These are phyloP conservation scores for Coccyzus lansbergi DNA, from an alignment of 2,797 vertebrate species.

Conservation along the genomic window DNA sequence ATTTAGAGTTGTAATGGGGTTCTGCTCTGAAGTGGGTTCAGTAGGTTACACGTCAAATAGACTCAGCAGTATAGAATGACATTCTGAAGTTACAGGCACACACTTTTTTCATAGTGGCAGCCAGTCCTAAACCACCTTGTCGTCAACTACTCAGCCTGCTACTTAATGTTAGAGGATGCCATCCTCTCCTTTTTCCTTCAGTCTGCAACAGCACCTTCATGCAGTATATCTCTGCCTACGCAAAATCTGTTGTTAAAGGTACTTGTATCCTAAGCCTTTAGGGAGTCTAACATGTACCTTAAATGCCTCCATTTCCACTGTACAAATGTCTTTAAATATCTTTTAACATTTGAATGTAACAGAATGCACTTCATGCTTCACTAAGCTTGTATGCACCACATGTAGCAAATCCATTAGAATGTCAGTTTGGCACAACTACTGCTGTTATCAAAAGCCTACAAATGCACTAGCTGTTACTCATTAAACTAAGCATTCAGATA, in stretches of 20 bases:
- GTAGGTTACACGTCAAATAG: not conserved
- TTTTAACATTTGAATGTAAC: not conserved
- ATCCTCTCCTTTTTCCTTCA: not conserved
- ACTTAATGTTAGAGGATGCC: not conserved
- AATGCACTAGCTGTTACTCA: not conserved
- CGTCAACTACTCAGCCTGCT: not conserved
- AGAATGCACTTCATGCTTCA: not conserved
- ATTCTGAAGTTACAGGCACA: not conserved
- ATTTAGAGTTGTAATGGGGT: not conserved
- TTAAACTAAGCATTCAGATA: not conserved
- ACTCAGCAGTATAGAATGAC: not conserved
- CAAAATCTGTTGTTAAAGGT: not conserved
- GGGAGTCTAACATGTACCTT: fast-evolving
- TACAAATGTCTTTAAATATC: not conserved
- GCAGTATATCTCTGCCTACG: not conserved
- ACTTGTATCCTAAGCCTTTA: not conserved
- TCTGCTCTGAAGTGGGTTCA: not conserved
- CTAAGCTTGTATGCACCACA: not conserved
- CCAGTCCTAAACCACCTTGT: not conserved
- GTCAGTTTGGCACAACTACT: not conserved
- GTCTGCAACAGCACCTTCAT: not conserved
- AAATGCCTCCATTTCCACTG: not conserved
- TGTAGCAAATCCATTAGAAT: not conserved
- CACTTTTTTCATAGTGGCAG: not conserved
- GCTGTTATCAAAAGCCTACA: not conserved